A percentile compares a stretch with the other conserved stretches of the same genome.
phyloP scores from a whole-genome alignment of 2,888 invertebrate genomes.

The Callyntrura sp. region DNA sequence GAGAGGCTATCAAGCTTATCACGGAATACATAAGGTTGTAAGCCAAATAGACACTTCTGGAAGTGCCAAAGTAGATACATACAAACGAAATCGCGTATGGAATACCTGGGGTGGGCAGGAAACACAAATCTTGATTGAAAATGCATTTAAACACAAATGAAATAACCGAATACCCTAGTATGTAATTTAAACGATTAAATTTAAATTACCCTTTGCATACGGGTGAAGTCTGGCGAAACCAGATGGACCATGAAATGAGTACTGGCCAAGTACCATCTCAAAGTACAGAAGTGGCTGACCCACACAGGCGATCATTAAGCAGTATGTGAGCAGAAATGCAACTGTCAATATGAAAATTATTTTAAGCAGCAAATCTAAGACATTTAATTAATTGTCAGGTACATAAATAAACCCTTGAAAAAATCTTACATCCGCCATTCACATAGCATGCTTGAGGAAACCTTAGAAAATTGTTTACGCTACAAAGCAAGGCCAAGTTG shows the following conservation, averaged over 20 bases:
- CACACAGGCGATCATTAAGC: conserved; percentile 62
- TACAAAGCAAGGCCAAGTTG: conserved; percentile 68
- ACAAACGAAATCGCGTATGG: conserved; percentile 73
- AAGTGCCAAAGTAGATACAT: conserved; percentile 67
- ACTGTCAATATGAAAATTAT: conserved; percentile 61
- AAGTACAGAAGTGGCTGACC: conserved; percentile 78
- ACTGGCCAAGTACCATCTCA: conserved; percentile 74
- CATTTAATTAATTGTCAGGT: neutral
- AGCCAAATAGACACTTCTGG: conserved; percentile 67
- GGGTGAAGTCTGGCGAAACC: conserved; percentile 70
- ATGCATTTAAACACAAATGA: too few relatives aligned
- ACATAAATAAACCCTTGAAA: too few relatives aligned
- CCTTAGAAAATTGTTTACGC: conserved; percentile 73
- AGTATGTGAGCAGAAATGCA: conserved; percentile 76
- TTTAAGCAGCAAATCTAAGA: neutral
- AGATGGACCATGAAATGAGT: conserved; percentile 58
- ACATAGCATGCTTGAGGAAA: conserved; percentile 74
- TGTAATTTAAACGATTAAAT: too few relatives aligned
- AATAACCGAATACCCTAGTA: too few relatives aligned
- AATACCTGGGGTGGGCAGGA: too few relatives aligned
- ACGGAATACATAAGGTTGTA: conserved; percentile 61
- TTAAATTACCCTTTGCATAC: too few relatives aligned
- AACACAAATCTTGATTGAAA: too few relatives aligned
- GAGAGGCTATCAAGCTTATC: conserved; percentile 6
- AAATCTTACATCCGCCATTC: conserved; percentile 75